Evolutionary conservation across 2,113 vertebrate species (phyloP), one percentile per base, ranked within the genome.

Genomic region (Phyllostomus hastatus): DNA sequence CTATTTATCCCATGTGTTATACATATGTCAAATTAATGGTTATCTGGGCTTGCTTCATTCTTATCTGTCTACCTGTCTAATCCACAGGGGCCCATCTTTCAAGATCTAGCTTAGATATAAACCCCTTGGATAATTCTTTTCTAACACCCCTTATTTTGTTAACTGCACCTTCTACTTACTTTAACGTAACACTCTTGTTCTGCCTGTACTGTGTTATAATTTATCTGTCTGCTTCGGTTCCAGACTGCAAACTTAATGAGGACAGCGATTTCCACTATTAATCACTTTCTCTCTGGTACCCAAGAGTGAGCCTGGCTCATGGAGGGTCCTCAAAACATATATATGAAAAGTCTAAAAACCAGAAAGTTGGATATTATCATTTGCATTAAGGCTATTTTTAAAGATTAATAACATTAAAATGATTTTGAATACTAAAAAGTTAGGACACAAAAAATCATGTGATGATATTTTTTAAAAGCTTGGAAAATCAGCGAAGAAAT

Each of bases 401-500:
- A 76, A 52, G 24, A 57, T 78, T 82, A 72, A 87, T 50, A 84
- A 57, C 19, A 69, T 87, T 43, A 57, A 73, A 90, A 78, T 90
- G 72, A 88, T 52, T 75, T 50, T 66, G 33, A 75, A 59, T 61
- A 46, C 26, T 80, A n/a, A 90, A 84, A 95, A 70, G 20, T 57
- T 72, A 96, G 57, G 54, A 92, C 4, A 57, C 79, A 88, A 95
- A 95, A 66, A 31, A 14, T 75, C 7, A 48, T 16, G 5, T 35
- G 19, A 76, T 46, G 1, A 17, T 57, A 48, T 69, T 80, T 97
- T 95, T 35, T 2, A 84, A 89, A 81, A n/a, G 38, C 15, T 88
- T 95, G 20, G 48, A 80, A 97, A 92, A 82, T 41, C 31, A 88
- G 19, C 48, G 43, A 91, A 26, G 69, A 79, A 95, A 87, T 35